phyloP scores from a whole-genome alignment of 2,888 invertebrate genomes.

The Phragmatobia fuliginosa region DNA sequence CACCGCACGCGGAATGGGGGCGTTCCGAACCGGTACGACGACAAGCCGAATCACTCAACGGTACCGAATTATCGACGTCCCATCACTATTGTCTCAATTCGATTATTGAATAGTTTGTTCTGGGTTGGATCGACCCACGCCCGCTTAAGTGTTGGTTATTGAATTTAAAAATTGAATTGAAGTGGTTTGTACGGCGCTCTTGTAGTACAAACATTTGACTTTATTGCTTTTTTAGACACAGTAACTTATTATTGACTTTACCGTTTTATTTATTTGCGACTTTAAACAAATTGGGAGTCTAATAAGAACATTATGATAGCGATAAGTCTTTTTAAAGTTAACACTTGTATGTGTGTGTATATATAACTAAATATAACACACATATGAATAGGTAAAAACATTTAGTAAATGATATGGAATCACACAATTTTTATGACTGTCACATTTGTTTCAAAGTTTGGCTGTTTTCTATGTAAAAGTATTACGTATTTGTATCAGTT shows the following conservation, averaged over 20 bases:
- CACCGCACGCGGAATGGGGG: constrained; percentile 42
- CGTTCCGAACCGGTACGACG: constrained; percentile 55
- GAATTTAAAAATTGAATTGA: constrained; percentile 16
- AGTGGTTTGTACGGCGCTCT: neutral
- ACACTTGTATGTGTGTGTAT: no score
- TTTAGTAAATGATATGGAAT: no score
- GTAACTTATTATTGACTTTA: neutral
- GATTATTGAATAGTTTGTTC: constrained; percentile 41
- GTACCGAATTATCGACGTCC: constrained; percentile 69
- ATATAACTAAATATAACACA: no score
- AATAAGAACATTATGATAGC: neutral
- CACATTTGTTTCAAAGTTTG: no score
- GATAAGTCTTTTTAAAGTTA: neutral
- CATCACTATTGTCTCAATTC: constrained; percentile 74
- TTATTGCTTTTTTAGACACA: neutral
- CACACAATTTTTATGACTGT: no score
- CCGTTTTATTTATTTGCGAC: neutral
- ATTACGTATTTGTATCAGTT: no score
- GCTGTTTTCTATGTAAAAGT: no score
- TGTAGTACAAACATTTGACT: neutral
- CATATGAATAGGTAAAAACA: no score
- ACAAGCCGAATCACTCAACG: constrained; percentile 69
- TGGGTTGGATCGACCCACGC: constrained; percentile 27
- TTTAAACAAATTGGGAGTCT: no score
- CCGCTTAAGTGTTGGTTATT: constrained; percentile 14